Conservation (phyloP, 2,888 invertebrate genomes). For the Acholoe squamosa region DNA sequence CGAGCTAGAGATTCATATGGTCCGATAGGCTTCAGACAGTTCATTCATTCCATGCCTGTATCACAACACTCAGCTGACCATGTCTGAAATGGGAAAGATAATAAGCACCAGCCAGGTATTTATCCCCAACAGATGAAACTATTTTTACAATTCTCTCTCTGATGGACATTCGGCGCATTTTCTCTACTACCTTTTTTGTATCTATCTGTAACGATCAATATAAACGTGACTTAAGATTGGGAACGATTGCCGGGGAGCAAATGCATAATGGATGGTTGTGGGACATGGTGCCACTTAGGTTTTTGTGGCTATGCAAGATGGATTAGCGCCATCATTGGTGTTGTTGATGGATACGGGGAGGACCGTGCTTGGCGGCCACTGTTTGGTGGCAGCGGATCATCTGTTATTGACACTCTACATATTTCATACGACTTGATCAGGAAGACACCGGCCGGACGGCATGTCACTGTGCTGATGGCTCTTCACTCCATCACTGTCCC, state of each 20-base stretch:
- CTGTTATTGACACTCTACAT: conserved; percentile 51
- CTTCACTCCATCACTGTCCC: conserved; percentile 31
- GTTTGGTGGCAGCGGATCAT: neutral
- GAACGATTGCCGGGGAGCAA: conserved; percentile 19
- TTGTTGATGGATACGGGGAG: neutral
- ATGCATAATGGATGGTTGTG: conserved; percentile 42
- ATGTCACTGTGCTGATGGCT: neutral
- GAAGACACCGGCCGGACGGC: conserved; percentile 1
- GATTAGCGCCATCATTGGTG: conserved; percentile 27
- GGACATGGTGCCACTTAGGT: conserved; percentile 51
- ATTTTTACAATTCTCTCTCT: conserved; percentile 9
- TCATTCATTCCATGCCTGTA: conserved; percentile 16
- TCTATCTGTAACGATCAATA: conserved; percentile 37
- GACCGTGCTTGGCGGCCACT: conserved; percentile 24
- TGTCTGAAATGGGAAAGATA: neutral
- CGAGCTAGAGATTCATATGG: neutral
- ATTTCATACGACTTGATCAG: conserved; percentile 45
- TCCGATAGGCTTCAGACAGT: conserved; percentile 28
- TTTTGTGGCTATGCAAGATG: conserved; percentile 33
- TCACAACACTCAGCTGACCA: conserved; percentile 25
- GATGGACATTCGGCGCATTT: neutral
- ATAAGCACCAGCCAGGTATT: neutral
- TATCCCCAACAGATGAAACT: conserved; percentile 30
- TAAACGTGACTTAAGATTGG: conserved; percentile 44
- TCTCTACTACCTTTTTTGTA: neutral